Evolutionary conservation across 2,113 vertebrate species (phyloP).

Genomic region (Coptodon bakossiorum): DNA sequence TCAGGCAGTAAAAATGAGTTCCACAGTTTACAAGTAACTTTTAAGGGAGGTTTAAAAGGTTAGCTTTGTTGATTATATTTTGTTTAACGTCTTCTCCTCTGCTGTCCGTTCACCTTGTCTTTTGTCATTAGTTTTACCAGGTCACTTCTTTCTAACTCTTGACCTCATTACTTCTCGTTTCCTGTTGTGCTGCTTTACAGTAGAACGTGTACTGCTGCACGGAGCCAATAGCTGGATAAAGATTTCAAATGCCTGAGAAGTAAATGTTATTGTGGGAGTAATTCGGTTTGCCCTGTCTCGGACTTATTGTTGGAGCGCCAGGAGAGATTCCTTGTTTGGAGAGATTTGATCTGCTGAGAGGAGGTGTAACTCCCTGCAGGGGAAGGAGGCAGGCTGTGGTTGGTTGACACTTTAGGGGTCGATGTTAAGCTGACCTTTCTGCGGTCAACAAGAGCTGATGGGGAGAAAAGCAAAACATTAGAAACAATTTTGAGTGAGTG

Average conservation of each 20-base stretch:
- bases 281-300: neutral
- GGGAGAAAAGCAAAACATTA: neutral
- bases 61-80: neutral
- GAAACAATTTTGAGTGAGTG: neutral
- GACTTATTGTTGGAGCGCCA: neutral
- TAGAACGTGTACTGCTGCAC: neutral
- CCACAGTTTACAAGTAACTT: neutral
- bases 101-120: neutral
- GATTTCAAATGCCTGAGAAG: slow-evolving; percentile 1
- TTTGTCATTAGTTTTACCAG: neutral
- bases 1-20: neutral
- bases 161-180: neutral
- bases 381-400: neutral
- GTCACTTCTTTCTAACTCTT: neutral
- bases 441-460: neutral
- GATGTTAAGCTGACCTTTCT: neutral
- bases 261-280: slow-evolving; percentile 31
- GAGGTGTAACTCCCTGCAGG: slow-evolving; percentile 18
- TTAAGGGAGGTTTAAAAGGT: neutral
- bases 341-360: slow-evolving; percentile 25
- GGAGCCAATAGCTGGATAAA: neutral
- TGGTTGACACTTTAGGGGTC: neutral
- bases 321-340: slow-evolving; percentile 30
- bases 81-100: neutral
- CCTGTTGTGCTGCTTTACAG: neutral